phyloP scores from a whole-genome alignment of 2,113 vertebrate species.

The Chloropsis hardwickii region DNA sequence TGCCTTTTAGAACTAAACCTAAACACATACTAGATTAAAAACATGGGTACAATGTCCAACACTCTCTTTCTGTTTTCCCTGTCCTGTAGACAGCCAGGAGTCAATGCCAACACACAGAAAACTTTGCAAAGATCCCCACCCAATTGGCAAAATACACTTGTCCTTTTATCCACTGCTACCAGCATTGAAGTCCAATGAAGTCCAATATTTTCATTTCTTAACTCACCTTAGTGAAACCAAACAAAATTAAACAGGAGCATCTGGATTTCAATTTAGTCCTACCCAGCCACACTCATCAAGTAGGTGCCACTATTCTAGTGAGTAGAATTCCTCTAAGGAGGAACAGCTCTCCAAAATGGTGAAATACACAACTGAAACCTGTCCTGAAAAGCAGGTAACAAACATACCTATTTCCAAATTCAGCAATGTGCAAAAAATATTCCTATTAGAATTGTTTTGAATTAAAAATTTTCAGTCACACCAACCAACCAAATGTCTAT shows the following conservation, averaged over 20 bases:
- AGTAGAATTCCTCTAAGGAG: not conserved
- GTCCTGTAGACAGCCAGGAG: not conserved
- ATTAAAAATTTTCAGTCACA: not conserved
- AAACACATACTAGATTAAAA: not conserved
- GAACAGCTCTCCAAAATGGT: not conserved
- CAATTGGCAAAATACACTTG: not conserved
- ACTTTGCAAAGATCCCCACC: not conserved
- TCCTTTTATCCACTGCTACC: not conserved
- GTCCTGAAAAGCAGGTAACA: not conserved
- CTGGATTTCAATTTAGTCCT: not conserved
- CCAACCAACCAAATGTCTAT: not conserved
- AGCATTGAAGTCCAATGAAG: not conserved
- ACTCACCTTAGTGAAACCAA: not conserved
- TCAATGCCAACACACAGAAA: conserved; percentile 26
- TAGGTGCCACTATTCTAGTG: not conserved
- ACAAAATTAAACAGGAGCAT: not conserved
- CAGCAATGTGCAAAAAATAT: not conserved
- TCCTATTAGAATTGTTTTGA: not conserved
- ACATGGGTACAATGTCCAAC: not conserved
- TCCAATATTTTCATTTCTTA: not conserved
- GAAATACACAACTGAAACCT: not conserved
- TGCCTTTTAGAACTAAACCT: not conserved
- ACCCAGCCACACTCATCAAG: not conserved
- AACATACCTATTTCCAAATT: not conserved
- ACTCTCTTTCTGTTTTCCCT: conserved; percentile 9